phyloP scores from a whole-genome alignment of 2,888 invertebrate species.

The Stenoptilia bipunctidactyla region DNA sequence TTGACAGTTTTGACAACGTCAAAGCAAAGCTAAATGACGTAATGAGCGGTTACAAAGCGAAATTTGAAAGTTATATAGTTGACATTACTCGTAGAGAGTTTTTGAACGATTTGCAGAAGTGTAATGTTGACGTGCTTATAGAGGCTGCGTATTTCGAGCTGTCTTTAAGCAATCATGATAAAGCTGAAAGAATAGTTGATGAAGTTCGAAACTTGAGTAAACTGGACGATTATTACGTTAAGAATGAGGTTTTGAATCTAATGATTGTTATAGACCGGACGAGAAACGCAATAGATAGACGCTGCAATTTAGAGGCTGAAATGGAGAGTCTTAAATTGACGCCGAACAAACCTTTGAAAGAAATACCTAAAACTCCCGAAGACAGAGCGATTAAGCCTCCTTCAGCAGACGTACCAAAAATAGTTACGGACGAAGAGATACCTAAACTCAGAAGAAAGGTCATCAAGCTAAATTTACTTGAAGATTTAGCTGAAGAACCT shows the following conservation, averaged over 20 bases:
- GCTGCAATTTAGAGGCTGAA: conserved; percentile 24
- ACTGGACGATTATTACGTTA: conserved; percentile 21
- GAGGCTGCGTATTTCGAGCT: conserved; percentile 43
- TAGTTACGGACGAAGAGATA: conserved; percentile 40
- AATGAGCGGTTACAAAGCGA: conserved; percentile 12
- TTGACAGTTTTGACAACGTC: conserved; percentile 22
- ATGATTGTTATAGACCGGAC: conserved; percentile 13
- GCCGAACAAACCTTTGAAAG: conserved; percentile 18
- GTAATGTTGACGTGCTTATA: conserved; percentile 30
- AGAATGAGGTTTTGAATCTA: conserved; percentile 39
- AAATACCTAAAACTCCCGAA: conserved; percentile 29
- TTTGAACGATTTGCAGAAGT: conserved; percentile 21
- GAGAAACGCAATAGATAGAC: conserved; percentile 15
- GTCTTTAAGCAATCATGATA: conserved; percentile 21
- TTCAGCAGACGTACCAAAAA: conserved; percentile 13
- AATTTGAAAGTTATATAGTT: conserved; percentile 25
- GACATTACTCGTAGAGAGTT: conserved; percentile 21
- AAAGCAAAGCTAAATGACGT: conserved; percentile 23
- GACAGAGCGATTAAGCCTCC: conserved; percentile 24
- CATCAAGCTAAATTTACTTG: conserved; percentile 40
- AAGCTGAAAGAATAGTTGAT: conserved; percentile 36
- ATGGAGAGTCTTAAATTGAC: conserved; percentile 30
- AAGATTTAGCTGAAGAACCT: conserved; percentile 24
- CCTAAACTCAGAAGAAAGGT: conserved; percentile 34
- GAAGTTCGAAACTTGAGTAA: conserved; percentile 23